Conservation (phyloP, 2,797 vertebrate genomes). For the Phrynocephalus vlangalii region DNA sequence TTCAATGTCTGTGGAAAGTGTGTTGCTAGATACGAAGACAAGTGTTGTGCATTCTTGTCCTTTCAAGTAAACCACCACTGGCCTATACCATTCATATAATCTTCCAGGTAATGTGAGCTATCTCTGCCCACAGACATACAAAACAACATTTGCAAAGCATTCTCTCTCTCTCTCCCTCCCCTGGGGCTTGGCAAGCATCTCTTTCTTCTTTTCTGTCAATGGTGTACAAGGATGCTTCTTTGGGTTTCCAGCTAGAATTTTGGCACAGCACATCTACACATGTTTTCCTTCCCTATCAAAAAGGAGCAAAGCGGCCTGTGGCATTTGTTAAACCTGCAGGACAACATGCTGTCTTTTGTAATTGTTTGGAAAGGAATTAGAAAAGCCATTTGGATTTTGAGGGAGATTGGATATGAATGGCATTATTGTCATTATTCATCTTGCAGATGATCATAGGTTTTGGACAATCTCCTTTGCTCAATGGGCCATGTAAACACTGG, state of each 20-base stretch:
- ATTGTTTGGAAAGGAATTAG: slow-evolving; percentile 32
- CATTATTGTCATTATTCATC: background rate
- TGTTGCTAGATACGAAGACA: slow-evolving; percentile 34
- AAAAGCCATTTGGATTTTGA: slow-evolving; percentile 18
- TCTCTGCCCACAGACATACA: background rate
- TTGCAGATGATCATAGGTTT: slow-evolving; percentile 1
- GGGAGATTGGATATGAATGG: background rate
- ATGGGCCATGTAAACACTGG: background rate
- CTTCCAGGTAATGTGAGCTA: slow-evolving; percentile 14
- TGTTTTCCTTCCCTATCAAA: slow-evolving; percentile 8
- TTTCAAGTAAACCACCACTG: background rate
- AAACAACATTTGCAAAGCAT: slow-evolving; percentile 16
- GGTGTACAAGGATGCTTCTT: slow-evolving; percentile 14
- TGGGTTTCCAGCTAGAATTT: slow-evolving; percentile 27
- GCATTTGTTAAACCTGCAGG: slow-evolving; percentile 46
- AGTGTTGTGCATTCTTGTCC: background rate
- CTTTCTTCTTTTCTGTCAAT: slow-evolving; percentile 32
- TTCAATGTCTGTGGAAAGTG: slow-evolving; percentile 15
- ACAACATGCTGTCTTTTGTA: slow-evolving; percentile 28
- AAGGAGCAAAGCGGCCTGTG: slow-evolving; percentile 17
- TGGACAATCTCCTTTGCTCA: slow-evolving; percentile 3
- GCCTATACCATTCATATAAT: slow-evolving; percentile 7
- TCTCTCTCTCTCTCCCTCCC: slow-evolving; percentile 29
- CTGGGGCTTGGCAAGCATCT: slow-evolving; percentile 29
- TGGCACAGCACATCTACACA: slow-evolving; percentile 40